phyloP scores from a whole-genome alignment of 2,113 vertebrate genomes.

The Oncorhynchus nerka region DNA sequence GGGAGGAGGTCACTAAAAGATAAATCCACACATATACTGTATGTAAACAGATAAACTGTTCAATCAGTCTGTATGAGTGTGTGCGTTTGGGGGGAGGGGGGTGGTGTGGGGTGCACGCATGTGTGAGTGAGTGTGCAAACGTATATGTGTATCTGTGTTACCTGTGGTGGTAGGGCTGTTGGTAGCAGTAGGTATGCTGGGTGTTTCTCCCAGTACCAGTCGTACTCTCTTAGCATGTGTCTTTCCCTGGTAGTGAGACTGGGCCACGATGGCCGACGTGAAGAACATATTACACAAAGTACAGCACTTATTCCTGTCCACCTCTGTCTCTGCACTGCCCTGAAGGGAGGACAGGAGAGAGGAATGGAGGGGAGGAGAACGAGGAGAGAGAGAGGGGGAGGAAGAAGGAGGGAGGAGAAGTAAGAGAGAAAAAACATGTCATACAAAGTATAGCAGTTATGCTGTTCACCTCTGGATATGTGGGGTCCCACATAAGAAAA shows the following conservation, averaged over 20 bases:
- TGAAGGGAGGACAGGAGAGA: slow-evolving; percentile 38
- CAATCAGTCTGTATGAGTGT: no score
- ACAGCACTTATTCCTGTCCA: slow-evolving; percentile 83
- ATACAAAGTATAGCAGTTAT: not conserved
- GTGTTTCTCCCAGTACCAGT: slow-evolving; percentile 76
- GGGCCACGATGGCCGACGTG: slow-evolving; percentile 82
- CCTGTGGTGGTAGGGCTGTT: slow-evolving; percentile 63
- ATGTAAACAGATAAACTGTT: no score
- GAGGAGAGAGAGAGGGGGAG: not conserved
- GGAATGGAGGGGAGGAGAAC: not conserved
- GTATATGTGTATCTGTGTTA: slow-evolving; percentile 9
- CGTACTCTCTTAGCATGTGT: slow-evolving; percentile 82
- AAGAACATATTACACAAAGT: slow-evolving; percentile 86
- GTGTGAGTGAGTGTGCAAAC: slow-evolving; percentile 31
- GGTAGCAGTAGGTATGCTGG: slow-evolving; percentile 58
- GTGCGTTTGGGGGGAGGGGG: no score
- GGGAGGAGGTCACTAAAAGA: no score
- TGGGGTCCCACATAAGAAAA: not conserved
- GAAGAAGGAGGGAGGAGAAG: slow-evolving; percentile 5
- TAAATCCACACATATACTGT: no score
- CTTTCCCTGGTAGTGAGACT: slow-evolving; percentile 85
- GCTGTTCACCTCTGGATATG: not conserved
- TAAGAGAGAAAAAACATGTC: slow-evolving; percentile 10
- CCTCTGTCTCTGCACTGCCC: slow-evolving; percentile 81
- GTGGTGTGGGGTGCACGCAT: not conserved